These are phyloP conservation scores for Epizoanthus illoricatus DNA, from an alignment of 92 coral and sea anemone genomes.

Conservation along the genomic window DNA sequence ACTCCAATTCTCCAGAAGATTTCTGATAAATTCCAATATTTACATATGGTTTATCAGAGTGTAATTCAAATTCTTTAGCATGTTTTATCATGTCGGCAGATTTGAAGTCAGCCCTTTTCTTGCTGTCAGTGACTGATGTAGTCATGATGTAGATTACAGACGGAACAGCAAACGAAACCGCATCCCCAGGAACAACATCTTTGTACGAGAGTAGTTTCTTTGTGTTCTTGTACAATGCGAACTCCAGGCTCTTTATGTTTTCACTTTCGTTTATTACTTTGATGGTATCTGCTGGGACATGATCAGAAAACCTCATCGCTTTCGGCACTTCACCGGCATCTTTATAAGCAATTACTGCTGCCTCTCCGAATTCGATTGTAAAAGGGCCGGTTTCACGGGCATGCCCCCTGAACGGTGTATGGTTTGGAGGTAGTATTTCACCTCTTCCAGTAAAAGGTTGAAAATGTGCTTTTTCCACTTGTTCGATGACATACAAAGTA, in stretches of 20 bases:
- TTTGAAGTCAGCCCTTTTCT: neutral
- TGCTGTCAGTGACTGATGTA: neutral
- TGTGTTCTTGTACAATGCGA: constrained; percentile 5
- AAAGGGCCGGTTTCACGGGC: neutral
- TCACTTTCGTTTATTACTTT: constrained; percentile 1
- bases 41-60: neutral
- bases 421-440: too few relatives aligned
- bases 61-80: neutral
- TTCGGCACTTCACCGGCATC: neutral
- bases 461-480: too few relatives aligned
- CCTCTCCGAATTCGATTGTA: neutral
- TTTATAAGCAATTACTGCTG: neutral
- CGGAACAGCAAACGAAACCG: neutral
- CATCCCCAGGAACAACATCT: neutral
- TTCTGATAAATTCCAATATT: constrained; percentile 7
- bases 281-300: neutral
- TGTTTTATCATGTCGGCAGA: neutral
- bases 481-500: neutral
- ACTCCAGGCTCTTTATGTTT: neutral
- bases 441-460: too few relatives aligned
- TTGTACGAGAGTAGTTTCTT: constrained; percentile 8
- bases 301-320: neutral
- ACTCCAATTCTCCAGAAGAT: neutral
- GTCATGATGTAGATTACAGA: constrained; percentile 2
- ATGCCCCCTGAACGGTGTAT: neutral